Percentiles rank a stretch among this genome's conserved stretches.
phyloP scores from a whole-genome alignment of 2,888 invertebrate species.

The Tenodera sinensis region DNA sequence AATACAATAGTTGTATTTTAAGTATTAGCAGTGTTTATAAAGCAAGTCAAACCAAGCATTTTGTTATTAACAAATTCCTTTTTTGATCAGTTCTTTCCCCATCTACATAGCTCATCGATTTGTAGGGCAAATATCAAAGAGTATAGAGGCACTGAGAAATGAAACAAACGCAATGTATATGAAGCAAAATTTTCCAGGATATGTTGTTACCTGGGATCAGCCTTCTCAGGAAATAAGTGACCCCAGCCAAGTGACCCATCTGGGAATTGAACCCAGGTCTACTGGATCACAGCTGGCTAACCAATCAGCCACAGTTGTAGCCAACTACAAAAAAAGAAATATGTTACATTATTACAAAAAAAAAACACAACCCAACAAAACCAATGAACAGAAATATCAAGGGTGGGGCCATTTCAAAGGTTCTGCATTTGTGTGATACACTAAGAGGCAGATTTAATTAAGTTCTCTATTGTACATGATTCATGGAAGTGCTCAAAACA shows the following conservation, averaged over 20 bases:
- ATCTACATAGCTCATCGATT: too few species aligned
- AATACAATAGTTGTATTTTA: too few species aligned
- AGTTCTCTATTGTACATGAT: too few species aligned
- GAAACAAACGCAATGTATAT: not conserved
- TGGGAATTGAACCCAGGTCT: not conserved
- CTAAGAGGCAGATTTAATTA: too few species aligned
- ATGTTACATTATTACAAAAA: not conserved
- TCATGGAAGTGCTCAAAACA: too few species aligned
- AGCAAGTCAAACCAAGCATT: too few species aligned
- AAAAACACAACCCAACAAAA: not conserved
- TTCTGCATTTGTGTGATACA: too few species aligned
- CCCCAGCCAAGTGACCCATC: not conserved
- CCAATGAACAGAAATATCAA: not conserved
- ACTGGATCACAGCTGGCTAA: not conserved
- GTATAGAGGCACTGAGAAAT: conserved; percentile 1
- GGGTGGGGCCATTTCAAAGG: not conserved
- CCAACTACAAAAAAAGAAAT: not conserved
- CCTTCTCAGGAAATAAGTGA: not conserved
- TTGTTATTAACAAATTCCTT: too few species aligned
- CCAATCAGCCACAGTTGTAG: not conserved
- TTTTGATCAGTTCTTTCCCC: too few species aligned
- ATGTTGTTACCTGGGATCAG: not conserved
- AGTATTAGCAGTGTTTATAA: too few species aligned
- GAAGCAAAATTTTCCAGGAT: not conserved
- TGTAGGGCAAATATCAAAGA: too few species aligned